These are phyloP conservation scores for Graphium colonna DNA, from an alignment of 2,888 invertebrate species.

Conservation along the genomic window DNA sequence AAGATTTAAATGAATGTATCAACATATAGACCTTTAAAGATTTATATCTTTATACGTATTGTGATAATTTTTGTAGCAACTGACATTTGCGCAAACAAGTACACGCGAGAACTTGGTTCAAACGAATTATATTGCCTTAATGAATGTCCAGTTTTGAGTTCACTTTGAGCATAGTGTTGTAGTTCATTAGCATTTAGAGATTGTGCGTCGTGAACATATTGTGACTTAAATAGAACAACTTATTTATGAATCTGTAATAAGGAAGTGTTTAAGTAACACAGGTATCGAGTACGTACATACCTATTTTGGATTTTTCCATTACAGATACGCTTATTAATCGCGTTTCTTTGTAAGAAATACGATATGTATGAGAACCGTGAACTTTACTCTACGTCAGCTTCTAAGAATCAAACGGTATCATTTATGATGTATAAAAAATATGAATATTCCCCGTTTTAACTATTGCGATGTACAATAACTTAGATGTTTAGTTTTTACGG, in stretches of 20 bases:
- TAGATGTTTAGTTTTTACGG: too few relatives aligned
- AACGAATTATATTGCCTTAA: neutral
- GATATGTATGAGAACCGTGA: constrained; percentile 5
- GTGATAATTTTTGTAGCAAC: neutral
- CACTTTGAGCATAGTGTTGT: neutral
- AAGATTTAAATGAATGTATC: too few relatives aligned
- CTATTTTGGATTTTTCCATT: constrained; percentile 23
- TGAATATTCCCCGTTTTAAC: neutral
- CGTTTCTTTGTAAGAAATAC: constrained; percentile 21
- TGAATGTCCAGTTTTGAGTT: neutral
- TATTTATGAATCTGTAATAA: constrained; percentile 10
- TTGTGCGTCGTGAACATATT: constrained; percentile 1
- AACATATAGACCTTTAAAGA: too few relatives aligned
- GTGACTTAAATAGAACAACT: constrained; percentile 2
- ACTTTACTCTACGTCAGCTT: constrained; percentile 9
- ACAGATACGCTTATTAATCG: constrained; percentile 17
- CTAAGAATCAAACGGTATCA: neutral
- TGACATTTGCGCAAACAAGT: neutral
- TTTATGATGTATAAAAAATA: neutral
- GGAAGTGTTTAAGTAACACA: constrained; percentile 6
- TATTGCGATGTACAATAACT: too few relatives aligned
- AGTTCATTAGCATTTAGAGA: neutral
- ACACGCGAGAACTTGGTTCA: neutral
- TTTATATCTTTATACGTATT: neutral
- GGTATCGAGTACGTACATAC: constrained; percentile 1